Evolutionary conservation across 2,113 vertebrate genomes (phyloP), one percentile per base, ranked within the genome.

Genomic region (Parus major): DNA sequence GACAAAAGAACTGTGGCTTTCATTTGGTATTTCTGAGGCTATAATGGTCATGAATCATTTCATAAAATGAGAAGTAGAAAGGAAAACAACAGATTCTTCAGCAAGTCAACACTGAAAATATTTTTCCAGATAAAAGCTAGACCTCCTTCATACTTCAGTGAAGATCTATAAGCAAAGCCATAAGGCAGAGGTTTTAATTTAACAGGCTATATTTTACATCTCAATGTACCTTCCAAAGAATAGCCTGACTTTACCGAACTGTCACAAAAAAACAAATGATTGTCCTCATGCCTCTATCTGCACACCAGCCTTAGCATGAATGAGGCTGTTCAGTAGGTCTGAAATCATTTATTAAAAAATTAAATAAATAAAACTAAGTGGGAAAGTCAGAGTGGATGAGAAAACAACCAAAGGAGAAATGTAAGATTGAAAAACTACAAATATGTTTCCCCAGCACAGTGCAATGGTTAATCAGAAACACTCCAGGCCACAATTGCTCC

Each of bases 11-110:
- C 66, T 95, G 94, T 2, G 87, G 95, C 82, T 95, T 96, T 91
- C 78, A 77, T 88, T 96, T 91, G 93, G 91, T 88, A 96, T 97
- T 97, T 97, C 59, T 94, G 95, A 94, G 90, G 93, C 84, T 95
- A 85, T 88, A 97, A 95, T 80, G 78, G 95, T 90, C 91, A 95
- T 95, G 93, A 95, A 97, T 96, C 94, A 96, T 92, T 96, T 94
- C 71, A 91, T 91, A 95, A 95, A 96, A 96, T 73, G 82, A 95
- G 70, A 95, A 93, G 75, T 90, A 93, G 82, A 94, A 96, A 91
- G 66, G 70, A 96, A 95, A 97, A 97, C 87, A 97, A 90, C 73
- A 91, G 87, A 95, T 90, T 93, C 87, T 90, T 82, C 82, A 91
- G 75, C 59, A 97, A 97, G 81, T 82, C 95, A 93, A 95, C 84